These are phyloP conservation scores for Atrichornis clamosus DNA, from an alignment of 2,113 vertebrate genomes.

Conservation along the genomic window DNA sequence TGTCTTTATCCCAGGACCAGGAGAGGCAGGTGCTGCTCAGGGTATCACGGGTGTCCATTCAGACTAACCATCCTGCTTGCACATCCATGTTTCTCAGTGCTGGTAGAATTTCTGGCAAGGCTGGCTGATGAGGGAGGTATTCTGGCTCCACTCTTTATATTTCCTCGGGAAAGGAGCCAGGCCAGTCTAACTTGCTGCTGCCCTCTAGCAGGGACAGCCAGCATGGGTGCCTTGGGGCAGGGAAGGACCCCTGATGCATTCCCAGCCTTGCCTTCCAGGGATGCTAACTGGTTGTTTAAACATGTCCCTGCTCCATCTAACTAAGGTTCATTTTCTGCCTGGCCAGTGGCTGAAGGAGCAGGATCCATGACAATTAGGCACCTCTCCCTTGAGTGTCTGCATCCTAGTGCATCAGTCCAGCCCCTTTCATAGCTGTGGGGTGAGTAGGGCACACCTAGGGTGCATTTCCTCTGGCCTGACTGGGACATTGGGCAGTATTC, in stretches of 20 bases:
- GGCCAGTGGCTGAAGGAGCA: neutral
- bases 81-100: neutral
- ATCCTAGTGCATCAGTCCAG: neutral
- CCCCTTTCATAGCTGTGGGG: neutral
- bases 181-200: neutral
- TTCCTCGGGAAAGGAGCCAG: neutral
- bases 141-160: neutral
- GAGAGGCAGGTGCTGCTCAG: neutral
- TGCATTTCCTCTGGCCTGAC: neutral
- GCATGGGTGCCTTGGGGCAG: neutral
- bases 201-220: neutral
- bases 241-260: neutral
- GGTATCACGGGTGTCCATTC: neutral
- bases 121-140: fast-evolving
- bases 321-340: neutral
- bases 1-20: neutral
- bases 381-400: neutral
- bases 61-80: neutral
- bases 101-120: neutral
- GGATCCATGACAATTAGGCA: neutral
- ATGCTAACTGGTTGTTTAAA: neutral
- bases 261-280: neutral
- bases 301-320: neutral
- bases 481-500: neutral
- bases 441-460: neutral